These are phyloP conservation scores for Sthenelais limicola DNA, from an alignment of 2,888 invertebrate species.

Conservation along the genomic window DNA sequence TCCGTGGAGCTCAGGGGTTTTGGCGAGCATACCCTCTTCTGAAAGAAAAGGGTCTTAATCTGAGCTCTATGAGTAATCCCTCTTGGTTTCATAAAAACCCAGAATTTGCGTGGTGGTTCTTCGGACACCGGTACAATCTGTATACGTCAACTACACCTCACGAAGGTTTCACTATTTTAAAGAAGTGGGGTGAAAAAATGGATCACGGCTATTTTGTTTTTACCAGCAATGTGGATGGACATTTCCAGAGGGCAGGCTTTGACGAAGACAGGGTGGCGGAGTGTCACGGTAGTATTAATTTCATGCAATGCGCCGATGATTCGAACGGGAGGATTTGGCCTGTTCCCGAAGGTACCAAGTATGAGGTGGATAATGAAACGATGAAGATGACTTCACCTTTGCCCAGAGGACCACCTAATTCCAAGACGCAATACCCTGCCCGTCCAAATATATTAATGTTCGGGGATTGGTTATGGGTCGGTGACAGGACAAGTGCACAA, in stretches of 20 bases:
- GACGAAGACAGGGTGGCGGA: constrained; percentile 45
- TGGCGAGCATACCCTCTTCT: constrained; percentile 51
- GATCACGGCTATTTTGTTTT: constrained; percentile 48
- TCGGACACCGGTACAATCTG: constrained; percentile 48
- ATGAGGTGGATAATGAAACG: constrained; percentile 41
- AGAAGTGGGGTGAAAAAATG: constrained; percentile 44
- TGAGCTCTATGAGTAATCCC: constrained; percentile 51
- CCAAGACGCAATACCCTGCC: constrained; percentile 16
- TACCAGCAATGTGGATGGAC: constrained; percentile 54
- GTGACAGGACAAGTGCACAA: constrained; percentile 26
- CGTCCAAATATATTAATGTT: constrained; percentile 52
- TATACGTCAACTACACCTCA: constrained; percentile 48
- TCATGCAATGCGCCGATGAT: constrained; percentile 39
- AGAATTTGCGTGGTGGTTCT: constrained; percentile 52
- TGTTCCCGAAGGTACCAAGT: constrained; percentile 41
- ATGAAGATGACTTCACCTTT: constrained; percentile 31
- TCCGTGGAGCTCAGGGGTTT: constrained; percentile 49
- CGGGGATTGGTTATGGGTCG: constrained; percentile 46
- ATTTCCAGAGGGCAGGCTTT: constrained; percentile 53
- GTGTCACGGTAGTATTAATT: constrained; percentile 50
- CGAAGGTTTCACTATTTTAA: constrained; percentile 49
- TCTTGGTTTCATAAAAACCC: constrained; percentile 49
- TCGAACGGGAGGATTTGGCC: constrained; percentile 43
- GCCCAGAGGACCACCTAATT: constrained; percentile 46
- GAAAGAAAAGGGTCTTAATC: constrained; percentile 42